A percentile compares a stretch with the other conserved stretches of the same genome.
Conservation (phyloP, 2,797 vertebrate species). For the Acanthurus lineatus region DNA sequence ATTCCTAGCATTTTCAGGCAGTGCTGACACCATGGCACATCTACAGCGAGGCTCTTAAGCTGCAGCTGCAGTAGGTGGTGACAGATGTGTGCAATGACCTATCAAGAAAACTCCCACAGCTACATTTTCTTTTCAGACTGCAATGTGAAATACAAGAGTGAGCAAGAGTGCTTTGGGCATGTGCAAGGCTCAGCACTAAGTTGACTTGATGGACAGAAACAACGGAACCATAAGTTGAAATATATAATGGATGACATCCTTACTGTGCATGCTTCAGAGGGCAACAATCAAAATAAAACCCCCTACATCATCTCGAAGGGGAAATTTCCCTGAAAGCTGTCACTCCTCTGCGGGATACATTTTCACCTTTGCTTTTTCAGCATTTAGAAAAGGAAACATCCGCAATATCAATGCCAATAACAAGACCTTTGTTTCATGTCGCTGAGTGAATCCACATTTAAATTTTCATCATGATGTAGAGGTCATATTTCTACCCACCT, state of each 20-base stretch:
- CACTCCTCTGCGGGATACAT: slow-evolving; percentile 14
- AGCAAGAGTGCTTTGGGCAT: slow-evolving; percentile 74
- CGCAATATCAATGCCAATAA: slow-evolving; percentile 9
- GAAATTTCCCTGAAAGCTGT: slow-evolving; percentile 24
- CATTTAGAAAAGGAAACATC: slow-evolving; percentile 21
- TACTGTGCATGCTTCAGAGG: slow-evolving; percentile 41
- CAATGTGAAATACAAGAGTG: slow-evolving; percentile 72
- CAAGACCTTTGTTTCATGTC: slow-evolving; percentile 4
- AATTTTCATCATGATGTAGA: slow-evolving; percentile 21
- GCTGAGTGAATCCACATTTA: slow-evolving; percentile 29
- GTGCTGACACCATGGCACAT: slow-evolving; percentile 61
- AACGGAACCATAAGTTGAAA: slow-evolving; percentile 67
- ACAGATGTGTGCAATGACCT: slow-evolving; percentile 84
- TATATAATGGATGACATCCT: slow-evolving; percentile 71
- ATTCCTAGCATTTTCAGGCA: slow-evolving; percentile 54
- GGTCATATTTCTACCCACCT: slow-evolving; percentile 86
- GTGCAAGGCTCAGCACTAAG: slow-evolving; percentile 79
- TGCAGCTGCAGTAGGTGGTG: slow-evolving; percentile 71
- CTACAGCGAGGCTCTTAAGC: slow-evolving; percentile 73
- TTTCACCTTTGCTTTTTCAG: slow-evolving; percentile 18
- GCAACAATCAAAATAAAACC: slow-evolving; percentile 57
- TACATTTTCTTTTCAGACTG: slow-evolving; percentile 69
- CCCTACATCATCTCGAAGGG: slow-evolving; percentile 26
- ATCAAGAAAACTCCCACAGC: slow-evolving; percentile 77
- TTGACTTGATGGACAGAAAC: slow-evolving; percentile 76